Evolutionary conservation across 2,113 vertebrate species (phyloP), one percentile per base, ranked within the genome.

Genomic region (Parotia lawesii): DNA sequence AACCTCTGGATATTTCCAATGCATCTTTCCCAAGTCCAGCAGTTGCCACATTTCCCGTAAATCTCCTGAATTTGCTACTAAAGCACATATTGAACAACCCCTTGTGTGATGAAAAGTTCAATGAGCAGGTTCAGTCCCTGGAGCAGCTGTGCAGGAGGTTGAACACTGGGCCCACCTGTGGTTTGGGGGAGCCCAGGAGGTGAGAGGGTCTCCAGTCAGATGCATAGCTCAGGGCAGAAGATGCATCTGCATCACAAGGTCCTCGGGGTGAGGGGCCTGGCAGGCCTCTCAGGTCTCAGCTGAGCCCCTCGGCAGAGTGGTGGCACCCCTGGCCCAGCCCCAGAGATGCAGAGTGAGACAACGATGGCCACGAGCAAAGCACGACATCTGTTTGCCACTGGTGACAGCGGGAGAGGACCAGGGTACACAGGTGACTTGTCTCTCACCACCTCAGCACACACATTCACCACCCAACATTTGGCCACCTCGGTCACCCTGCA

Each of bases 351-450:
- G 42, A 29, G 80, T 11, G 45, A 23, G 31, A 7, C n/a, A 25
- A 38, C 0, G 0, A 12, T 2, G 1, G 2, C 20, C 0, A 5
- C 15, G 2, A 54, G 21, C 19, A 7, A 44, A 80, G 73, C 35
- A 4, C 56, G n/a, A 11, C n/a, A 7, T 27, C 31, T 28, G 1
- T 28, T 14, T n/a, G 73, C 4, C 73, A 19, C 1, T 6, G 31
- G 22, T 10, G 38, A 19, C 20, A 48, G 53, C 14, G 4, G 50
- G 42, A 61, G 37, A 42, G 67, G 35, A 12, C 18, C 16, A 37
- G 33, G 17, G 20, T 7, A 20, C 19, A 0, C 8, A 11, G 25
- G 14, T 11, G 18, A 37, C 21, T 61, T 23, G 11, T 10, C 25
- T 21, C 45, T 61, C 48, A 44, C 15, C 37, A 56, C 53, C 45